Base-by-base conservation (phyloP, 2,797 vertebrate genomes). In the Artibeus jamaicensis region DNA sequence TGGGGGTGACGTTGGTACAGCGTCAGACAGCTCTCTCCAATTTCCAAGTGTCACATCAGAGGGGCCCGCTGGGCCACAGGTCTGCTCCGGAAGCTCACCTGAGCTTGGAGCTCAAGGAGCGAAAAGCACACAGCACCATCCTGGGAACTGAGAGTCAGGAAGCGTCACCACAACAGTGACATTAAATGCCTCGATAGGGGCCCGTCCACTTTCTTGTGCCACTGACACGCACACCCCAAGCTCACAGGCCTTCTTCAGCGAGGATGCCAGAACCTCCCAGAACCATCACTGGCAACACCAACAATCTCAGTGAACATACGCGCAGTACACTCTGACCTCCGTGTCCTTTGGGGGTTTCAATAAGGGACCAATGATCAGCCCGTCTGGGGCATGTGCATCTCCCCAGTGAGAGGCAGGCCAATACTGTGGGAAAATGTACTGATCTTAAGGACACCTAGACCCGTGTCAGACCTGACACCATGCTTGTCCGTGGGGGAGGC, bases 341-440 rank as follows among this genome's bases (percentile, higher is more conserved):
- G 1, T 22, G 10, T 9, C 78, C 44, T 22, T 19, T 2, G 0
- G 6, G 39, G 42, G 39, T 34, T 39, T 84, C 67, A 34, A 0
- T 16, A 3, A 42, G 10, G 22, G 55, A 4, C 2, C 0, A 0
- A 4, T 0, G 55, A 39, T 16, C 1, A 32, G 2, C 7, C 0
- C 0, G 4, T 0, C 46, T 0, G 1, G 9, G 44, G 65, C 18
- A 24, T 0, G 10, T 0, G 26, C 3, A 32, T 7, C 62, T 76
- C 70, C 34, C 12, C 7, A 22, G 24, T 0, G 4, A 55, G 22
- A 44, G 2, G 11, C 6, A 5, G n/a, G 24, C 9, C 3, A 32
- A 22, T 0, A 1, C 2, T 1, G 18, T 0, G n/a, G 0, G 0
- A 3, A 62, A 14, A 48, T 0, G 0, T 0, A 0, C 18, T 0